Evolutionary conservation across 2,888 invertebrate genomes (phyloP), one percentile per base, ranked within the genome.

Genomic region (Anagyrus pseudococci): DNA sequence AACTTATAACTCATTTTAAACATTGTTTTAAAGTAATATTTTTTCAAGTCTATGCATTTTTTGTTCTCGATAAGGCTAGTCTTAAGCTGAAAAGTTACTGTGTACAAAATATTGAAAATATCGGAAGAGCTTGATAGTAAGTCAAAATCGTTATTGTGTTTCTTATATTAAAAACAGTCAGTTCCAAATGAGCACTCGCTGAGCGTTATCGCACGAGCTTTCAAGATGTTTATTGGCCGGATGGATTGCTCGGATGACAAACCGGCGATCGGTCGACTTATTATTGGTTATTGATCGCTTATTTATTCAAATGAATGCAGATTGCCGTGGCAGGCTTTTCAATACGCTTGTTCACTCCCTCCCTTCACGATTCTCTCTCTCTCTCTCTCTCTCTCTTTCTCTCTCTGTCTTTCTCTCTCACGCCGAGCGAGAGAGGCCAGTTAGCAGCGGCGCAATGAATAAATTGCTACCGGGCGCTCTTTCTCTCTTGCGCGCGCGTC

Each of bases 271-370:
- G 78, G 70, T 71, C 71, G 73, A 75, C 75, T 78, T 79, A 79
- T 80, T 80, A 79, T 79, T 76, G 75, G 77, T 80, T 80, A 80
- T 79, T 77, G 80, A 80, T 80, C 78, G 78, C 73, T 79, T 79
- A 79, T 80, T 80, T 78, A 80, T 80, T 80, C 79, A 80, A 80
- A 80, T 80, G 75, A 79, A 80, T 80, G 80, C 79, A 80, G 78
- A 80, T 79, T 80, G 77, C 77, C 74, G 75, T 75, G 76, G 76
- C 73, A 73, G 75, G 69, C 73, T 75, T 77, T 79, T 79, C 78
- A 79, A 78, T 59, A 50, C 44, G 46, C 46, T 33, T 33, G 58
- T n/a, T n/a, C n/a, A n/a, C n/a, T n/a, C n/a, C n/a, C n/a, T n/a
- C n/a, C n/a, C n/a, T n/a, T n/a, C n/a, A n/a, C n/a, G n/a, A n/a